Base-by-base conservation (phyloP, 64 coral and sea anemone species). In the Catalaphyllia jardinei region DNA sequence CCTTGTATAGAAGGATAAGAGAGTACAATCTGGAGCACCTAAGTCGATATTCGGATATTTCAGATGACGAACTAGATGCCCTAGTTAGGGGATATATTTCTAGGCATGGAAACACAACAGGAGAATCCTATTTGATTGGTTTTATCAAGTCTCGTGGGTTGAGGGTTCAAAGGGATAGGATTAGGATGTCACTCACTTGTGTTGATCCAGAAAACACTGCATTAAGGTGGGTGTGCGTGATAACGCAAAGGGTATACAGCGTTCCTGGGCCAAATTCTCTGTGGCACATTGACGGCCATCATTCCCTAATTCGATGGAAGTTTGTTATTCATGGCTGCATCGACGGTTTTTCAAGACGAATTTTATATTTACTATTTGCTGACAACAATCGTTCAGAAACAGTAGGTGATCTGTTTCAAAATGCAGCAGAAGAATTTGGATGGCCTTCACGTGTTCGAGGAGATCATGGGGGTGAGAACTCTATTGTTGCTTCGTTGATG, bases 231-330 rank as follows among this genome's bases (percentile, higher is more conserved):
- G 89, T 72, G 72, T 61, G n/a, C 31, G 89, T 83, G 31, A 90
- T 83, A 82, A 33, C 89, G 10, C 33, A 69, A n/a, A 72, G 49
- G 31, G 33, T 90, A 27, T 90, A 90, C 24, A 73, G 88, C 51
- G 77, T 90, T 57, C 88, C 67, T 60, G 87, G 87, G 52, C 87
- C 87, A 28, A 89, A 89, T 78, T 89, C 74, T 7, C 38, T 89
- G 30, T 89, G 87, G 87, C 74, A 79, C 73, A 89, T 89, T 20
- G 76, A 75, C 25, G 67, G 62, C 61, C 29, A 71, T 64, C 62
- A 67, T 69, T 86, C 83, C 30, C 52, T 54, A 54, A 54, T 54
- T 54, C 52, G 35, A 38, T 38, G 35, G 67, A 71, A 71, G n/a
- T 71, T 71, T 10, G 67, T 71, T 14, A 71, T 71, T 71, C 67